A percentile compares a stretch with the other conserved stretches of the same genome.
Evolutionary conservation across 2,113 vertebrate species (phyloP).

Genomic region (Mobula hypostoma): DNA sequence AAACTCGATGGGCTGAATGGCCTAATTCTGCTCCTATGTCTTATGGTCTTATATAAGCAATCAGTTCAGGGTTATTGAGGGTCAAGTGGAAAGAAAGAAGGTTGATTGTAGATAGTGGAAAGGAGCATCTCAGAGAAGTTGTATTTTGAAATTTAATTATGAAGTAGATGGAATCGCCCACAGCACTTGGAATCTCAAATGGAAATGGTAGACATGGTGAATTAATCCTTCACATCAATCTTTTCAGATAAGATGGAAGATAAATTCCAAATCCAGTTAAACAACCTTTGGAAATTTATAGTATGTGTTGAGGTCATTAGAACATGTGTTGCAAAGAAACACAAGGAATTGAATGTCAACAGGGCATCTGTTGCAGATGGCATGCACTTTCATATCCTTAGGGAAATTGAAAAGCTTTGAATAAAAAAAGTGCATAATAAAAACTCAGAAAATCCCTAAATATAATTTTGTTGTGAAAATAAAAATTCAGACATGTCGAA

Average conservation of each 20-base stretch:
- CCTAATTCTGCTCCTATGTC: no score
- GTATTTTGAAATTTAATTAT: neutral
- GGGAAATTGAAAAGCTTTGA: neutral
- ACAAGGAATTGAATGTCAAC: conserved; percentile 34
- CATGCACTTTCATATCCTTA: conserved; percentile 4
- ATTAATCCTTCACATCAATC: conserved; percentile 33
- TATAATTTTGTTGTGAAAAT: conserved; percentile 7
- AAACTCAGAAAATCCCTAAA: neutral
- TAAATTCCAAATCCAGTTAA: conserved; percentile 29
- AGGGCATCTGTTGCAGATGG: neutral
- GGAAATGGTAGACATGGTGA: conserved; percentile 15
- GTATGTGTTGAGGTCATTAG: conserved; percentile 26
- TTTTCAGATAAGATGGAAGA: conserved; percentile 24
- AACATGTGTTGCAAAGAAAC: conserved; percentile 16
- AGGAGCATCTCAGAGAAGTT: neutral
- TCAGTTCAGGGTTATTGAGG: neutral
- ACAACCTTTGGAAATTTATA: conserved; percentile 17
- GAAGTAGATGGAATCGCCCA: neutral
- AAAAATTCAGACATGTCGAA: neutral
- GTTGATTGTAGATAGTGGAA: neutral
- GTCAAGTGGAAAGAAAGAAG: conserved; percentile 4
- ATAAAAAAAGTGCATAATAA: neutral
- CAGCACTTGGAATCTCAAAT: neutral
- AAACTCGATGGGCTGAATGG: no score
- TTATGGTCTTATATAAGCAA: neutral